Conservation (phyloP, 2,797 vertebrate genomes). For the Mastacembelus armatus region DNA sequence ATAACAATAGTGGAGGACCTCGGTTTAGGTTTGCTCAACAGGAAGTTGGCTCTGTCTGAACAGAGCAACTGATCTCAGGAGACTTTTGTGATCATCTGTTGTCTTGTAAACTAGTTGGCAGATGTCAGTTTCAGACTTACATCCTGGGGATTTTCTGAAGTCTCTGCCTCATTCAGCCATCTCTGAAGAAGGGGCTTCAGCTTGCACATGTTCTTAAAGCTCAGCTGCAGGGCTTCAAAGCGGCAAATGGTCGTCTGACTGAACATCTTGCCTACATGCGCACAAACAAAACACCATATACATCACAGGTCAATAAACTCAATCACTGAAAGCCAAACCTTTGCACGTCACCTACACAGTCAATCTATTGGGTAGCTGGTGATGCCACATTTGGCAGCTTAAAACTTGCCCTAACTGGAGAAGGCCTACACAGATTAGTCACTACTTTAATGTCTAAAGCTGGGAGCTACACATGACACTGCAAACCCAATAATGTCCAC, state of each 20-base stretch:
- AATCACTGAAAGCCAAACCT: neutral
- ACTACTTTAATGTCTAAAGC: too few relatives aligned
- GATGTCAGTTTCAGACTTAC: slow-evolving; percentile 75
- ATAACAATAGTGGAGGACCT: neutral
- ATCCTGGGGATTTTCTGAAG: slow-evolving; percentile 85
- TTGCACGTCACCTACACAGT: too few relatives aligned
- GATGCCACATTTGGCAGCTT: too few relatives aligned
- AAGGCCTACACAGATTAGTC: too few relatives aligned
- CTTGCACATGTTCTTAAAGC: slow-evolving; percentile 90
- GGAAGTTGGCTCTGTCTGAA: slow-evolving; percentile 31
- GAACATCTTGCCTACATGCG: slow-evolving; percentile 85
- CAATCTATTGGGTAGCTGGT: too few relatives aligned
- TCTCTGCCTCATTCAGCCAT: slow-evolving; percentile 86
- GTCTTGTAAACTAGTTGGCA: slow-evolving; percentile 60
- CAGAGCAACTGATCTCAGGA: slow-evolving; percentile 5
- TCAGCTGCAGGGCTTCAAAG: slow-evolving; percentile 86
- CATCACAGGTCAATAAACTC: neutral
- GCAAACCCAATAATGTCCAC: too few relatives aligned
- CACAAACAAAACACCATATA: neutral
- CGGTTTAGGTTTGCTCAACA: slow-evolving; percentile 34
- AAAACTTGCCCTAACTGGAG: too few relatives aligned
- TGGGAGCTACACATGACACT: too few relatives aligned
- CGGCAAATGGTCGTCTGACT: slow-evolving; percentile 90
- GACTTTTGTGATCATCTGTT: slow-evolving; percentile 36
- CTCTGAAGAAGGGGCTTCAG: slow-evolving; percentile 86